Base-by-base conservation (phyloP, 2,797 vertebrate genomes). In the Helostoma temminkii region DNA sequence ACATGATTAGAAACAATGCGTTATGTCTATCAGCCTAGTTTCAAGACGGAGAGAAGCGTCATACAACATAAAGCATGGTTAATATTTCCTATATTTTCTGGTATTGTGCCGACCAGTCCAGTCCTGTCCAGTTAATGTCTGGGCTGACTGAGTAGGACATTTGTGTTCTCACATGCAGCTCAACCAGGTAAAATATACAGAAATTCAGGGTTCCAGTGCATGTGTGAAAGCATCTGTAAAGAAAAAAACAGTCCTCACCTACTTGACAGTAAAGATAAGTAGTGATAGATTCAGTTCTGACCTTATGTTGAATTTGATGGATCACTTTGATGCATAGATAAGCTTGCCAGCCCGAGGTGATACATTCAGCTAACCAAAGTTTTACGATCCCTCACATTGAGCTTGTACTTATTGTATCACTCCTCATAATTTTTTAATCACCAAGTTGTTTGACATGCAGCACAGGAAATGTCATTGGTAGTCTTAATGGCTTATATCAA, bases 241-340 rank as follows among this genome's bases (percentile, higher is more conserved):
- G 68, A 6, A 49, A 64, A 45, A 25, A 70, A 57, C 71, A 59
- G 46, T 86, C 77, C 22, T 81, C 74, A 66, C 71, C 81, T 60
- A 79, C 75, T 79, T 82, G 85, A 88, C 87, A 88, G 83, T 76
- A 47, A 11, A 88, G 91, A 89, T 89, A 84, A 92, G 86, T 71
- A 49, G 72, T 81, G 82, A 88, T 84, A 83, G 80, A 89, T 84
- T 80, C 73, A 50, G 73, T 74, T 76, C 47, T 78, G 88, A 85
- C 78, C 81, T 80, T 81, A 87, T 83, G 85, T 78, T 84, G 78
- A 85, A 83, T 74, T 80, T 82, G 86, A 89, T 82, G 78, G 80
- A 89, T 88, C 77, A 66, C 61, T 75, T 69, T 60, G 67, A 83
- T 54, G 60, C 74, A 69, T 32, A 88, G 82, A 89, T 84, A 83